Percentiles rank a stretch among this genome's conserved stretches.
Conservation (phyloP, 2,888 invertebrate genomes). For the Agrochola circellaris region DNA sequence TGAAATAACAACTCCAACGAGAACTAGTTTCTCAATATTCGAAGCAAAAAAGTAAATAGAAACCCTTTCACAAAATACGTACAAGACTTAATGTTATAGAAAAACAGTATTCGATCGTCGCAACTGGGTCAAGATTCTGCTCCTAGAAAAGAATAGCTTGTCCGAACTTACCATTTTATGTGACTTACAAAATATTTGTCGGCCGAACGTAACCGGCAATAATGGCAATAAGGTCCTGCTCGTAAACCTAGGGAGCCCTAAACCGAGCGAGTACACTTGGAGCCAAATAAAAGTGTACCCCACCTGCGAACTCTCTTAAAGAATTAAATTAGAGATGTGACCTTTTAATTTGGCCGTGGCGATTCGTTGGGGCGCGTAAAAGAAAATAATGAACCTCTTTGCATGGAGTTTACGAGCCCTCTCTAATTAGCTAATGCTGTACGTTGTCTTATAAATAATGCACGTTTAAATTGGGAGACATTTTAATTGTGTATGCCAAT, state of each 20-base stretch:
- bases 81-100: slow-evolving; percentile 56
- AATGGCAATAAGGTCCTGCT: slow-evolving; percentile 44
- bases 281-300: slow-evolving; percentile 44
- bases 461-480: slow-evolving; percentile 62
- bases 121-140: slow-evolving; percentile 52
- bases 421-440: slow-evolving; percentile 73
- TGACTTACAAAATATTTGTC: slow-evolving; percentile 54
- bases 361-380: slow-evolving; percentile 62
- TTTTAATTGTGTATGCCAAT: slow-evolving; percentile 62
- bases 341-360: slow-evolving; percentile 68
- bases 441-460: slow-evolving; percentile 65
- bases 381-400: slow-evolving; percentile 74
- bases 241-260: slow-evolving; percentile 50
- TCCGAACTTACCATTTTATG: slow-evolving; percentile 44
- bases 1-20: slow-evolving; percentile 45
- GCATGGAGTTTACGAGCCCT: slow-evolving; percentile 63
- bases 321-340: slow-evolving; percentile 71
- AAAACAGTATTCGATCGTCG: slow-evolving; percentile 52
- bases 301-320: slow-evolving; percentile 60
- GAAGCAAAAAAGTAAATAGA: slow-evolving; percentile 48
- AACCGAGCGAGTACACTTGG: slow-evolving; percentile 41
- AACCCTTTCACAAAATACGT: slow-evolving; percentile 55
- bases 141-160: slow-evolving; percentile 32
- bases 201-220: slow-evolving; percentile 29
- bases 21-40: slow-evolving; percentile 37